Base-by-base conservation (phyloP, 2,113 vertebrate species). In the Oncorhynchus gorbuscha region DNA sequence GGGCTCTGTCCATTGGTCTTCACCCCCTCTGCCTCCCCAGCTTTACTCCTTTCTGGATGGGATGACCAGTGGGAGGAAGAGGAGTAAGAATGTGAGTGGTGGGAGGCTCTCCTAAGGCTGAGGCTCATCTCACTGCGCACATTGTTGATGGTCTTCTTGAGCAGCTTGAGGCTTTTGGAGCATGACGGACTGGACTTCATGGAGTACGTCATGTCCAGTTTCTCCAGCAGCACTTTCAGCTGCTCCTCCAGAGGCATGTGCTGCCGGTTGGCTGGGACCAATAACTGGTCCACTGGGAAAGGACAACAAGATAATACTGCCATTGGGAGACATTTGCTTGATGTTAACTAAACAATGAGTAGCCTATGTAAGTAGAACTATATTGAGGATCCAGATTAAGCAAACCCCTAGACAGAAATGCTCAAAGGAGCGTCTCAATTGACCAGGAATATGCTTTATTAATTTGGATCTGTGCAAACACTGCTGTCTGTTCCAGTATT, bases 161-260 rank as follows among this genome's bases (percentile, higher is more conserved):
- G 91, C 73, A 99, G 88, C 87, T 98, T 99, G 62, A 96, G 92
- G 59, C 97, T 95, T 89, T 97, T 99, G 90, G 95, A 97, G 83
- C 97, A 92, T 0, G 97, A 98, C 9, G 96, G 95, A 66, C 97
- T 98, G 84, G 96, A 95, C 92, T 99, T 99, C 97, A 99, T 98
- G 81, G 95, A 91, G 64, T 94, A 95, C 20, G 97, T 99, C 79
- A 96, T 91, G 91, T 99, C 98, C 16, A 98, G 93, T 88, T 96
- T 97, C 83, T 99, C 98, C 89, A 99, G 90, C 9, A 99, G 91
- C 79, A 96, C 94, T 87, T 94, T 92, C 71, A 99, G 94, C 92
- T 98, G 97, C 80, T 95, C 93, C 81, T 98, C 97, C 81, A 94
- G 91, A 35, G 94, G 84, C 92, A 98, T 93, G 79, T 96, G 95